Conservation (phyloP, 2,797 vertebrate species). For the Malacoctenus gilli region DNA sequence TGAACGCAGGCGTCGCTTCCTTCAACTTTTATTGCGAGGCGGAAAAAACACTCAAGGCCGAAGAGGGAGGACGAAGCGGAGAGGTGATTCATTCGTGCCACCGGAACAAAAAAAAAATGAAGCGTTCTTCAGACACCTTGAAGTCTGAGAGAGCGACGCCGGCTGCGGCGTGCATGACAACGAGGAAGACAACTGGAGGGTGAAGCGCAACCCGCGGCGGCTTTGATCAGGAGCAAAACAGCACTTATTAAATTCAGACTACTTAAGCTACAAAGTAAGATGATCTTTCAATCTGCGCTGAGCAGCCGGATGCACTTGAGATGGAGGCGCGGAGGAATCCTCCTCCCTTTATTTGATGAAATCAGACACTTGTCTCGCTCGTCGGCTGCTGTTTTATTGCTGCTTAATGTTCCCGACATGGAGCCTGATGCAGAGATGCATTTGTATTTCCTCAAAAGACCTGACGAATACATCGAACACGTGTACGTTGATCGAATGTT, state of each 20-base stretch:
- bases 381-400: too few species aligned
- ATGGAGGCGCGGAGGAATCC: constrained; percentile 6
- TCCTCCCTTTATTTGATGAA: too few species aligned
- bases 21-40: constrained; percentile 13
- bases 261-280: constrained; percentile 21
- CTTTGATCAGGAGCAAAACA: constrained; percentile 46
- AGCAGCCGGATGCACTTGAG: constrained; percentile 13
- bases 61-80: too few species aligned
- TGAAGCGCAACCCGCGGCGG: constrained; percentile 9
- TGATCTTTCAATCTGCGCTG: constrained; percentile 17
- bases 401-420: too few species aligned
- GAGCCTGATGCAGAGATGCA: too few species aligned
- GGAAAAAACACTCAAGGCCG: neutral
- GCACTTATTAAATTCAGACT: constrained; percentile 15
- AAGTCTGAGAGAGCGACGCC: neutral
- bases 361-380: too few species aligned
- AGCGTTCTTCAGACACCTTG: too few species aligned
- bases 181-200: neutral
- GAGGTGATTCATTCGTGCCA: neutral
- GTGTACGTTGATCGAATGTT: too few species aligned
- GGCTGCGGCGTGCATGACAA: neutral
- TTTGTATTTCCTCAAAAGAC: too few species aligned
- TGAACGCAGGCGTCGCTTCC: neutral
- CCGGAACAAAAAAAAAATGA: neutral
- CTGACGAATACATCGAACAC: too few species aligned